A percentile compares a stretch with the other conserved stretches of the same genome.
Conservation (phyloP, 1,140 invertebrate species). For the Drosophila punjabiensis region DNA sequence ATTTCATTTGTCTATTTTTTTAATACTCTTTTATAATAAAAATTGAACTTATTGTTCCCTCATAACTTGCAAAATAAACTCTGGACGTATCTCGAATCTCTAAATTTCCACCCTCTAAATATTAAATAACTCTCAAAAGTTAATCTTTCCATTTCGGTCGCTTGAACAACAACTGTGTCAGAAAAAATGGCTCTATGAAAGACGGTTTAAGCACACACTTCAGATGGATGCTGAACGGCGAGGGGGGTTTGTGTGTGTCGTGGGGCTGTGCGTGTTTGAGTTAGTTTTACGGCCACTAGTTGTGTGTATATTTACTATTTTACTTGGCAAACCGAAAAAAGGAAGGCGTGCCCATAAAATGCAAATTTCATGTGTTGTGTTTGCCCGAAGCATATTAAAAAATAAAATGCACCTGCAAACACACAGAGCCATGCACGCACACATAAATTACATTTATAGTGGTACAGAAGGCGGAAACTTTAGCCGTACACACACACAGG, state of each 20-base stretch:
- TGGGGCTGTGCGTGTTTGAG: slow-evolving; percentile 24
- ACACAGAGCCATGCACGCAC: slow-evolving; percentile 57
- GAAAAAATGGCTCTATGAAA: slow-evolving; percentile 22
- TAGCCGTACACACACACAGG: slow-evolving; percentile 34
- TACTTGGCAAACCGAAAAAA: slow-evolving; percentile 45
- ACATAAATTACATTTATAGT: slow-evolving; percentile 81
- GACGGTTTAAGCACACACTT: slow-evolving; percentile 8
- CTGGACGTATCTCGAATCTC: neutral
- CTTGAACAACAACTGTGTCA: neutral
- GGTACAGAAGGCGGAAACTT: slow-evolving; percentile 54
- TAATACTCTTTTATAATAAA: no score
- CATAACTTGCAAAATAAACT: neutral
- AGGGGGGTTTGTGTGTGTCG: neutral
- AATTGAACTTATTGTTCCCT: neutral
- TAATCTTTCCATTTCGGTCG: neutral
- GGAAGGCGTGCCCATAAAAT: slow-evolving; percentile 58
- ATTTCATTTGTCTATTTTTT: no score
- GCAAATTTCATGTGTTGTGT: slow-evolving; percentile 72
- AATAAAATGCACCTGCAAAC: slow-evolving; percentile 80
- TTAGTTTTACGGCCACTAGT: slow-evolving; percentile 38
- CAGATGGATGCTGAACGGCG: slow-evolving; percentile 9
- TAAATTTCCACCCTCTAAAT: neutral
- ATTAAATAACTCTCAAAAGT: neutral
- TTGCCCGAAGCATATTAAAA: slow-evolving; percentile 70
- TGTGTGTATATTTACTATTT: slow-evolving; percentile 42